Evolutionary conservation across 1,140 invertebrate species (phyloP), one percentile per base, ranked within the genome.

Genomic region (Nasonia longicornis): DNA sequence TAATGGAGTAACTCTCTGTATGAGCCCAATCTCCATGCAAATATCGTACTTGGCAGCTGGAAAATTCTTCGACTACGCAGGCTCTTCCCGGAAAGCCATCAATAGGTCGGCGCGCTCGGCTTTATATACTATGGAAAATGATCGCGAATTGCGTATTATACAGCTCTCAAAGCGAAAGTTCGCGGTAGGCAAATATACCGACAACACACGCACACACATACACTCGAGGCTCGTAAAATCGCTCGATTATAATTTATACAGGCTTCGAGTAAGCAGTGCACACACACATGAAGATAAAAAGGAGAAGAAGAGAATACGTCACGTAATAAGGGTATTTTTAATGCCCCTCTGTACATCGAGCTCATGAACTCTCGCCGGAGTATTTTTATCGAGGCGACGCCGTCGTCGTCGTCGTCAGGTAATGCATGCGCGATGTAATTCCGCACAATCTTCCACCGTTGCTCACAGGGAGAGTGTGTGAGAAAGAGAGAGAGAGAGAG

Each of bases 361-460:
- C 64, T 67, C 29, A 29, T 67, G 64, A 31, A 67, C 26, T 29
- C 64, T 11, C 22, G 11, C 63, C 8, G 64, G 64, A 2, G 26
- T 67, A 67, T 67, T 71, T 38, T 71, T 71, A 71, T 71, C 70
- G 70, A 10, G 70, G 16, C 52, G 52, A 58, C 52, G 52, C 0
- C 52, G 48, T 7, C 64, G 70, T 2, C 52, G 26, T 20, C 52
- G 52, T n/a, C 52, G 14, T 26, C 64, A 11, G 64, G 22, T 63
- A 73, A 73, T 73, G 70, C 52, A 79, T 29, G n/a, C 67, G 29
- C 67, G 20, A 79, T 72, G 69, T 79, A 79, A 79, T 79, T 79
- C 22, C 45, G 31, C 26, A 79, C 26, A 72, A 71, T 79, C 45
- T 79, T 78, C 48, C 72, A 26, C 70, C 14, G 26, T 42, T 38